A percentile compares a stretch with the other conserved stretches of the same genome.
phyloP scores from a whole-genome alignment of 2,113 vertebrate species.

The Gadus macrocephalus region DNA sequence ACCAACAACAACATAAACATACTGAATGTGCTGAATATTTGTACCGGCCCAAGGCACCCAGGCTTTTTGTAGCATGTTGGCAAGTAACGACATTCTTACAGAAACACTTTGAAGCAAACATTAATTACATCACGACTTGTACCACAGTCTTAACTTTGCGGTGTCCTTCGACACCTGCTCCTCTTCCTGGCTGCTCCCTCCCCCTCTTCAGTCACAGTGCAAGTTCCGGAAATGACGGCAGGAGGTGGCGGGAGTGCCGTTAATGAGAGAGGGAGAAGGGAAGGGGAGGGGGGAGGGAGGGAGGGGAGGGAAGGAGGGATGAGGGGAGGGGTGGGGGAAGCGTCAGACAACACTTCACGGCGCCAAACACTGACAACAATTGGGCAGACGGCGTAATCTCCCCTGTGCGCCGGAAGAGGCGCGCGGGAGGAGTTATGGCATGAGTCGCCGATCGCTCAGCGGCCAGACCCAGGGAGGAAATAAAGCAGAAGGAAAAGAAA shows the following conservation, averaged over 20 bases:
- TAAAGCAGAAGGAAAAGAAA: constrained; percentile 30
- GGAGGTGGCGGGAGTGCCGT: too few relatives aligned
- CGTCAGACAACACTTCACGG: constrained; percentile 55
- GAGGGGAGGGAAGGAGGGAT: background rate
- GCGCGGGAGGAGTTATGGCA: constrained; percentile 38
- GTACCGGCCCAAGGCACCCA: constrained; percentile 83
- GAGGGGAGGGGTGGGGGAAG: constrained; percentile 6
- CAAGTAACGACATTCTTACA: constrained; percentile 76
- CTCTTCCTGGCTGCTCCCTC: constrained; percentile 36
- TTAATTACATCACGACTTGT: constrained; percentile 57
- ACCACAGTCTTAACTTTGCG: constrained; percentile 60
- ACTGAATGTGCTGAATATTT: constrained; percentile 59
- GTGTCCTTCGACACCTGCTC: constrained; percentile 52
- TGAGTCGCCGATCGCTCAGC: constrained; percentile 57
- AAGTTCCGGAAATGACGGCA: constrained; percentile 54
- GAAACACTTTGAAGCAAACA: constrained; percentile 67
- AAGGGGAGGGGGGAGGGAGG: background rate
- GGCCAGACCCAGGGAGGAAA: constrained; percentile 51
- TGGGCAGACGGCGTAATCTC: constrained; percentile 54
- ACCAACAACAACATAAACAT: constrained; percentile 28
- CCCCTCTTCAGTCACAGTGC: constrained; percentile 72
- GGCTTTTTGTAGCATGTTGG: constrained; percentile 80
- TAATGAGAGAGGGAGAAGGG: constrained; percentile 2
- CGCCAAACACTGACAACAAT: constrained; percentile 55
- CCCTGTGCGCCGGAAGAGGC: constrained; percentile 32